A percentile compares a stretch with the other conserved stretches of the same genome.
Conservation (phyloP, 2,113 vertebrate species). For the Holacanthus passer region DNA sequence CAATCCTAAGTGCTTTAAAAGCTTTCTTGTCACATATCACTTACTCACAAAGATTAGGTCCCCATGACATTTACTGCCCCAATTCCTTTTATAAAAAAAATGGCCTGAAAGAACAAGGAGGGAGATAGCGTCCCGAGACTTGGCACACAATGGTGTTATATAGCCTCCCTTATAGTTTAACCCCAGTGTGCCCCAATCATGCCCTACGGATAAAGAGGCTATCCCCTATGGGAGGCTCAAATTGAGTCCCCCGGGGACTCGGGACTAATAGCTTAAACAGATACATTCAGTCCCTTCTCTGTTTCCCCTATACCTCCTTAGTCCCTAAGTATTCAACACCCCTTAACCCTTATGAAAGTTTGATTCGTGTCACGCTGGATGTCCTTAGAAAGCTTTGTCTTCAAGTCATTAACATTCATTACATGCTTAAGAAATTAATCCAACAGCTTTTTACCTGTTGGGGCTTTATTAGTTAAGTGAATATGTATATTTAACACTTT, state of each 20-base stretch:
- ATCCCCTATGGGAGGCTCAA: conserved; percentile 76
- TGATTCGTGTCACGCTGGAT: conserved; percentile 44
- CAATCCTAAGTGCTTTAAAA: conserved; percentile 74
- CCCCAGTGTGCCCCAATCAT: conserved; percentile 70
- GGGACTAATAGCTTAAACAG: conserved; percentile 72
- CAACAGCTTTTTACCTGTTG: conserved; percentile 35
- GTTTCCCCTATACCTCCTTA: conserved; percentile 59
- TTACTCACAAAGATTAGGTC: conserved; percentile 72
- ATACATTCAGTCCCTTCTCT: conserved; percentile 66
- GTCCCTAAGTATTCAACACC: conserved; percentile 56
- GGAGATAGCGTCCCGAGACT: conserved; percentile 62
- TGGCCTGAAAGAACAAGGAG: conserved; percentile 51
- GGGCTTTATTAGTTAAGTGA: conserved; percentile 33
- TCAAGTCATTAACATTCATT: conserved; percentile 56
- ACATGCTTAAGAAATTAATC: conserved; percentile 50
- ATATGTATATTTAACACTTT: conserved; percentile 51
- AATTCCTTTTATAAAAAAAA: conserved; percentile 65
- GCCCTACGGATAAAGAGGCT: conserved; percentile 73
- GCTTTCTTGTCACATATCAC: conserved; percentile 75
- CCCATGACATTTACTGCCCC: conserved; percentile 67
- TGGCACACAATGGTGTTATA: conserved; percentile 72
- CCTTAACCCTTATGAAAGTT: conserved; percentile 70
- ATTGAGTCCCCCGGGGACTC: conserved; percentile 68
- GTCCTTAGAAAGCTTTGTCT: conserved; percentile 48
- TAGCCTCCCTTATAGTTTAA: conserved; percentile 76